phyloP scores from a whole-genome alignment of 2,113 vertebrate species.

The Phalacrocorax aristotelis region DNA sequence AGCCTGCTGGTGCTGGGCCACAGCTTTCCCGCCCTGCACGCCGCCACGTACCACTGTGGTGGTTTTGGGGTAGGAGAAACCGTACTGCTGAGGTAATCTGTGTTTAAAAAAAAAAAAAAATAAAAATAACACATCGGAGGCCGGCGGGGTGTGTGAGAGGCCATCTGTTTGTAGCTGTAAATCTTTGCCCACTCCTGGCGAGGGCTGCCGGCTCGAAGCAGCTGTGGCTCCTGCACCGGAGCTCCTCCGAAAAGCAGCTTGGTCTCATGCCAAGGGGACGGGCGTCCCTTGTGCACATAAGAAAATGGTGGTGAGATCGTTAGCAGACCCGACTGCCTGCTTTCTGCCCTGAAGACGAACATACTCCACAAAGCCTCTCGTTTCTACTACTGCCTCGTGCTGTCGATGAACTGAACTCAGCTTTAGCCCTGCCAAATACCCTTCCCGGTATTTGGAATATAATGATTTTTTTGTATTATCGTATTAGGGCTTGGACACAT shows the following conservation, averaged over 20 bases:
- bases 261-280: not conserved
- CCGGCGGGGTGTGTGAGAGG: not conserved
- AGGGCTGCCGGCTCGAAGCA: not conserved
- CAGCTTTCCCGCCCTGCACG: not conserved
- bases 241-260: not conserved
- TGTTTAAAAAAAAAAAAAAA: not conserved
- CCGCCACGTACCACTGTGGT: accelerated
- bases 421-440: not conserved
- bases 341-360: not conserved
- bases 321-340: not conserved
- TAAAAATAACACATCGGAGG: not conserved
- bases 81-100: not conserved
- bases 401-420: not conserved
- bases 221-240: not conserved
- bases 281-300: not conserved
- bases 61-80: not conserved
- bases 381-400: accelerated
- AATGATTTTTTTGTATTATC: not conserved
- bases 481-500: not conserved
- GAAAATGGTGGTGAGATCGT: accelerated
- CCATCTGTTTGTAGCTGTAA: not conserved
- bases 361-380: accelerated
- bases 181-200: not conserved
- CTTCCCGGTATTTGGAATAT: not conserved
- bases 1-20: no score